Base-by-base conservation (phyloP, 2,888 invertebrate genomes). In the Melinopterus prodromus region DNA sequence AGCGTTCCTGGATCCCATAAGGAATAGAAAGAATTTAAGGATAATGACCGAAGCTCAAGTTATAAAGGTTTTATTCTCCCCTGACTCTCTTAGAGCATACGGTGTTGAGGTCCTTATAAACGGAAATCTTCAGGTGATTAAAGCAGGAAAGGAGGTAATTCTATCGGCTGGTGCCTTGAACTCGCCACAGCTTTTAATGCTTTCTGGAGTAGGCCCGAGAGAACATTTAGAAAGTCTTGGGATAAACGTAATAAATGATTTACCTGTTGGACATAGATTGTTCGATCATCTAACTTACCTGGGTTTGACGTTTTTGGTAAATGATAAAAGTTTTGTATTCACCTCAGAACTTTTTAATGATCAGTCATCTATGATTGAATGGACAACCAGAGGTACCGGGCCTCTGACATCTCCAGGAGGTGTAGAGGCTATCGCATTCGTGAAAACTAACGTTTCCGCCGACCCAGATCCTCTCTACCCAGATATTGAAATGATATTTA, bases 181-280 rank as follows among this genome's bases (percentile, higher is more conserved):
- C 85, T 95, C 97, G 0, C 97, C 98, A 0, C 98, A 98, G 88
- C 87, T 98, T 2, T 91, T 98, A 7, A 96, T 98, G 96, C 88
- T 98, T 6, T 97, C 97, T 6, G 97, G 97, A 0, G 88, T 94
- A 12, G 94, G 94, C 0, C 94, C 94, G 0, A 90, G 88, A 84
- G 88, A 91, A 3, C 93, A 94, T 83, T 86, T 94, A 76, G 86
- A 91, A 81, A 89, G 92, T 78, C 84, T 90, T 37, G 88, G 90
- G 0, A 91, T 95, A 81, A 92, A 93, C 0, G 88, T 94, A 0
- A 84, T 94, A 3, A 89, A 92, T 82, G 91, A 94, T 83, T 89
- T 95, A 15, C 94, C 94, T 0, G 94, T 95, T 0, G 95, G 95
- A 0, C 88, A 91, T 84, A 92, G 91, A 15, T 86, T 94, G 75